These are phyloP conservation scores for Hippolais icterina DNA, from an alignment of 2,113 vertebrate species.

Conservation along the genomic window DNA sequence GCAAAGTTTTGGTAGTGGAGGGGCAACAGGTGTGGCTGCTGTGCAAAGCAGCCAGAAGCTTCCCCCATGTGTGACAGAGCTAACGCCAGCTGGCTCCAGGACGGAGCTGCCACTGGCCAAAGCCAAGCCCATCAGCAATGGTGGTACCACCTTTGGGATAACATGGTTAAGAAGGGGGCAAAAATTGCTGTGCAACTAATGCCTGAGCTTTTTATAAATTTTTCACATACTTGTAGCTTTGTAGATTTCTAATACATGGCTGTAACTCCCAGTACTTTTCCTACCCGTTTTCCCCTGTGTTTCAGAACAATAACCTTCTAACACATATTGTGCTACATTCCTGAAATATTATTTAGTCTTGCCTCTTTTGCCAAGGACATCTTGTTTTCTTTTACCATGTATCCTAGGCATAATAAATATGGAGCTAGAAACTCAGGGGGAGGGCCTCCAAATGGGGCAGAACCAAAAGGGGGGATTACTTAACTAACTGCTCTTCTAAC, in stretches of 20 bases:
- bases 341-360: not conserved
- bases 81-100: not conserved
- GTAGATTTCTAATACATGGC: not conserved
- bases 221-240: not conserved
- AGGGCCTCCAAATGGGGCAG: not conserved
- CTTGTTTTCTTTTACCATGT: not conserved
- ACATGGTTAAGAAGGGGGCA: not conserved
- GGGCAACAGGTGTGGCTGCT: not conserved
- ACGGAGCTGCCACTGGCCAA: accelerated
- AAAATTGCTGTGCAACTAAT: not conserved
- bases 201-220: not conserved
- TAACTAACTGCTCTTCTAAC: not conserved
- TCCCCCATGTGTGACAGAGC: not conserved
- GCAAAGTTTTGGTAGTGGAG: not conserved
- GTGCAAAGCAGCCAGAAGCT: not conserved
- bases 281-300: not conserved
- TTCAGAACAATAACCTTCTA: not conserved
- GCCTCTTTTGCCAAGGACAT: not conserved
- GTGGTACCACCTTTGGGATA: not conserved
- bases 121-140: not conserved
- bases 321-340: not conserved
- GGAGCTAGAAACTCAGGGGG: not conserved
- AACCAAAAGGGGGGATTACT: not conserved
- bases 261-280: not conserved
- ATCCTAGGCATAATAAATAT: not conserved